Percentiles rank a stretch among this genome's conserved stretches.
Conservation (phyloP, 2,888 invertebrate genomes). For the Cryptocephalus moraei region DNA sequence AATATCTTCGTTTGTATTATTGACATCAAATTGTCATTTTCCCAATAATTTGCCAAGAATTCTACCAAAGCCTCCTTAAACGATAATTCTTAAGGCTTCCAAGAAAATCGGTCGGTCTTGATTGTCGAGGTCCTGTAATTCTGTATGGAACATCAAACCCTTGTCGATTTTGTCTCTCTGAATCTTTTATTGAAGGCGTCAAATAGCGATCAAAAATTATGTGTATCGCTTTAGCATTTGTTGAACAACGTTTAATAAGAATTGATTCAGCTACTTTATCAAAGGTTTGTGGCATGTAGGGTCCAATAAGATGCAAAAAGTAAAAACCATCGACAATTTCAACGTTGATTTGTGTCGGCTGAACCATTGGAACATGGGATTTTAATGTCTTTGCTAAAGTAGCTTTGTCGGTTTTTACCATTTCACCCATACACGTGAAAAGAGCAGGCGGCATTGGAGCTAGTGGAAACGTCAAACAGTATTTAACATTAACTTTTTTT, state of each 20-base stretch:
- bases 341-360: slow-evolving; percentile 3
- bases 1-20: slow-evolving; percentile 14
- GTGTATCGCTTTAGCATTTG: too few relatives aligned
- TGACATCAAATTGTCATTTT: slow-evolving; percentile 19
- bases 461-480: slow-evolving; percentile 11
- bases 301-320: slow-evolving; percentile 17
- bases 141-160: slow-evolving; percentile 9
- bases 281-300: slow-evolving; percentile 21
- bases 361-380: slow-evolving; percentile 3
- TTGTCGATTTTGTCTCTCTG: slow-evolving; percentile 19
- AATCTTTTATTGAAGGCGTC: slow-evolving; percentile 30
- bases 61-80: slow-evolving; percentile 25
- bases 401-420: slow-evolving; percentile 9
- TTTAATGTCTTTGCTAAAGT: slow-evolving; percentile 7
- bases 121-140: slow-evolving; percentile 18
- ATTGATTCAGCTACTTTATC: slow-evolving; percentile 22
- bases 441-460: slow-evolving; percentile 5
- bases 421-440: slow-evolving; percentile 8
- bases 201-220: too few relatives aligned
- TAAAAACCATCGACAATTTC: slow-evolving; percentile 24
- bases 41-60: slow-evolving; percentile 19
- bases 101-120: slow-evolving; percentile 22
- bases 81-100: slow-evolving; percentile 21
- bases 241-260: slow-evolving; percentile 20
- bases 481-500: slow-evolving; percentile 24